Evolutionary conservation across 2,888 invertebrate species (phyloP).

Genomic region (Malachius bipustulatus): DNA sequence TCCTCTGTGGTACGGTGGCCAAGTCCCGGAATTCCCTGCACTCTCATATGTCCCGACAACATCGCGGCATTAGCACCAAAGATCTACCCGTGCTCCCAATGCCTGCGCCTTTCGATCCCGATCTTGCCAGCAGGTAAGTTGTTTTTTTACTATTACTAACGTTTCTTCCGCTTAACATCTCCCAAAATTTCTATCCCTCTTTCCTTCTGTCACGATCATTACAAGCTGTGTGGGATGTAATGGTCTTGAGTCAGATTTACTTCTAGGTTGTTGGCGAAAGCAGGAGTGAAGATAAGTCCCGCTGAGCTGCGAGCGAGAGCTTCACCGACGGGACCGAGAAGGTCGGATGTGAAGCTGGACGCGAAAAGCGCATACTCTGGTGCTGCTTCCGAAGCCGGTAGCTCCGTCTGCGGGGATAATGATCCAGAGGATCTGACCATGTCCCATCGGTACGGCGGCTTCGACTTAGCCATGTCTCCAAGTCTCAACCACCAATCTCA

Average conservation of each 20-base stretch:
- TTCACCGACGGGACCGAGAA: slow-evolving; percentile 71
- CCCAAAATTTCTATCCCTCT: too few relatives aligned
- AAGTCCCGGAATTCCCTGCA: slow-evolving; percentile 85
- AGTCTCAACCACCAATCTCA: slow-evolving; percentile 33
- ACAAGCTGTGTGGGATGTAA: too few relatives aligned
- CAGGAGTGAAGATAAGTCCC: slow-evolving; percentile 75
- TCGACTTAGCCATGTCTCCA: slow-evolving; percentile 41
- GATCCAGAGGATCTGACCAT: slow-evolving; percentile 76
- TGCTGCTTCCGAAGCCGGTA: slow-evolving; percentile 55
- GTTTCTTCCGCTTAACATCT: not conserved
- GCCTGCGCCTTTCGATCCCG: slow-evolving; percentile 87
- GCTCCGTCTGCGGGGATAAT: slow-evolving; percentile 65
- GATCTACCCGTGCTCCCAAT: slow-evolving; percentile 85
- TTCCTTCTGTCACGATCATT: too few relatives aligned
- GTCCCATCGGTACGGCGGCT: slow-evolving; percentile 39
- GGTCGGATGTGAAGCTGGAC: slow-evolving; percentile 67
- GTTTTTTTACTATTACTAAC: not conserved
- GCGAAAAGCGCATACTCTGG: slow-evolving; percentile 56
- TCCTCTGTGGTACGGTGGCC: slow-evolving; percentile 84
- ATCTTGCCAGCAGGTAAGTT: slow-evolving; percentile 64
- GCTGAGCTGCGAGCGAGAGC: slow-evolving; percentile 75
- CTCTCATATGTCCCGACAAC: slow-evolving; percentile 89
- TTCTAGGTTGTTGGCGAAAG: slow-evolving; percentile 67
- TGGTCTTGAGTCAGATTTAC: slow-evolving; percentile 5
- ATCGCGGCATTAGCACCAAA: slow-evolving; percentile 86